Base-by-base conservation (phyloP, 2,888 invertebrate genomes). In the Drosophila tripunctata region DNA sequence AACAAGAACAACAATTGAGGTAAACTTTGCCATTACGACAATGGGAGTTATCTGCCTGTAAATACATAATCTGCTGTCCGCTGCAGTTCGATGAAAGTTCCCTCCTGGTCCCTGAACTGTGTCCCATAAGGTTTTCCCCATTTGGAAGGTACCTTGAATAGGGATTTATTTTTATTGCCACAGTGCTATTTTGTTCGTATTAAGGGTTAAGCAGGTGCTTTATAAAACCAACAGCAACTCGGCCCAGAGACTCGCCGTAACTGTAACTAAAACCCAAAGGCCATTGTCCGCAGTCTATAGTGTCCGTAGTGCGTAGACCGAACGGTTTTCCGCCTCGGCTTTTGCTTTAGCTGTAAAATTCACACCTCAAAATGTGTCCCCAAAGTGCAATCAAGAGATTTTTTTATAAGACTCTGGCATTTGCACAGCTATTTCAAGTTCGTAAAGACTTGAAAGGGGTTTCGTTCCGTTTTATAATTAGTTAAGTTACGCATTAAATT, bases 121-220 rank as follows among this genome's bases (percentile, higher is more conserved):
- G 21, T 73, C 62, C 77, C 80, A 35, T 63, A 71, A 67, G 77
- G 56, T 58, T 70, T 76, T 58, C 44, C 17, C n/a, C 27, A 27
- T 55, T 31, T 19, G 40, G 62, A 56, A n/a, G 57, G 69, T 70
- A 67, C 63, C 76, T 74, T 86, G 81, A 83, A 83, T 76, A 55
- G 84, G 75, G 84, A 86, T 83, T 83, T 86, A 70, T 66, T 86
- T 86, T 86, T 86, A 83, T 83, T 86, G 78, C 80, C 70, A 63
- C 69, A 57, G 66, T 40, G 70, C 67, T 30, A 51, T 47, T 44
- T 57, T 38, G 22, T 44, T 56, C 17, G 67, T 64, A 77, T 80
- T 83, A 75, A 80, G 83, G 83, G 83, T 86, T 86, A 83, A 86
- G 69, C 83, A 86, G 86, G 86, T 83, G 81, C 86, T 83, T 86